Base-by-base conservation (phyloP, 53 echinoderm and acorn worm species). In the Luidia sarsii region DNA sequence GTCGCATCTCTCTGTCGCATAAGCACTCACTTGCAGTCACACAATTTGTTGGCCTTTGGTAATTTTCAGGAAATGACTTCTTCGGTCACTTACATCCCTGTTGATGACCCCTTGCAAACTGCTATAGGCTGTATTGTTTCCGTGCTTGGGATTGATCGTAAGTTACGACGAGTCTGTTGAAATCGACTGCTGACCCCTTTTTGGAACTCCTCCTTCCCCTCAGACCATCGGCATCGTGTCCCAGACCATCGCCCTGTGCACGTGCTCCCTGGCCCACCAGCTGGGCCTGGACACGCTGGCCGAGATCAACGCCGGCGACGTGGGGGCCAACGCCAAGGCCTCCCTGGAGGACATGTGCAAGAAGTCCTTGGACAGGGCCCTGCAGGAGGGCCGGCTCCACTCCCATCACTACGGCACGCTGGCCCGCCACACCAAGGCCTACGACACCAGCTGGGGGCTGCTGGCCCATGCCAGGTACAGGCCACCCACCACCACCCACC, bases 341-440 rank as follows among this genome's bases (percentile, higher is more conserved):
- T 86, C 89, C 49, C 62, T 92, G 37, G 93, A 92, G 29, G 86
- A 87, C 24, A 68, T 92, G 71, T 86, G 86, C 57, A 85, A 86
- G 86, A 89, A 83, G 70, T 82, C 93, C 27, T 64, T 89, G 3
- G 83, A 92, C 31, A 50, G 49, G 31, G 68, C 89, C 24, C 65
- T 89, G 1, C 86, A 86, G 79, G 66, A 54, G 18, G 82, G 86
- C 46, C 33, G 41, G 24, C 82, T 92, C 66, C 82, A 86, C 22
- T 80, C 75, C 5, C 82, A 81, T 23, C 75, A 82, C 22, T 85
- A 85, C 7, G 81, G 80, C n/a, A 37, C 82, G 31, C 31, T 89
- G 48, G 86, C 85, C 15, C 75, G 86, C 39, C 57, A 86, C 75
- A 83, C 86, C 79, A 71, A 71, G 51, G 69, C 85, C 2, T 80